Base-by-base conservation (phyloP, 37 sponge, comb jelly and placozoan species). In the Oopsacas minuta region DNA sequence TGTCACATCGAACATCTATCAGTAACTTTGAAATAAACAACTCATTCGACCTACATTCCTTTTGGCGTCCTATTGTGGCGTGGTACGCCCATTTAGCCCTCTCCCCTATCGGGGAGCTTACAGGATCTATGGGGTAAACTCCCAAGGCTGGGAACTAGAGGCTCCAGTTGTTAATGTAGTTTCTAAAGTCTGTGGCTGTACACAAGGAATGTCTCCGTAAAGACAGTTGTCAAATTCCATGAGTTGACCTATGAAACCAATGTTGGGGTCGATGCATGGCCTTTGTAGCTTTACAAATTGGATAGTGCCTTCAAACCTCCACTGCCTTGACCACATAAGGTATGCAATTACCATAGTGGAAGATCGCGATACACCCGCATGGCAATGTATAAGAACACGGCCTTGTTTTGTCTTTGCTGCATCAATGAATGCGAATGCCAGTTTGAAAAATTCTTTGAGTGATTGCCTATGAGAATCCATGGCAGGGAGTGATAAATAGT, bases 31-130 rank as follows among this genome's bases (percentile, higher is more conserved):
- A n/a, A n/a, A n/a, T n/a, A n/a, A n/a, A 46, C 12, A 12, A 22
- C 51, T 46, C 12, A 46, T 46, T 46, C 51, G 51, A 46, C 51
- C 51, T 46, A 46, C 51, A 22, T 17, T 46, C 51, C 17, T 17
- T 46, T 17, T 46, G 12, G 12, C 51, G 17, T 46, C 51, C 51
- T 46, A 22, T 46, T 46, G 12, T 46, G 17, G 12, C 51, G 51
- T 17, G 51, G 17, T 17, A 17, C 17, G 17, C 17, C 51, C 17
- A 17, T 46, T 46, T 17, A 12, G 51, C 51, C 75, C 75, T 61
- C 75, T n/a, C 75, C 75, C 75, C 75, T 3, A 61, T 32, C n/a
- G 75, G 75, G 75, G 75, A n/a, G 30, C 75, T 61, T 20, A 42
- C 22, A 61, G 20, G 75, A n/a, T 3, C 75, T 61, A 61, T 7